Evolutionary conservation across 2,113 vertebrate species (phyloP).

Genomic region (Hemiprocne comata): DNA sequence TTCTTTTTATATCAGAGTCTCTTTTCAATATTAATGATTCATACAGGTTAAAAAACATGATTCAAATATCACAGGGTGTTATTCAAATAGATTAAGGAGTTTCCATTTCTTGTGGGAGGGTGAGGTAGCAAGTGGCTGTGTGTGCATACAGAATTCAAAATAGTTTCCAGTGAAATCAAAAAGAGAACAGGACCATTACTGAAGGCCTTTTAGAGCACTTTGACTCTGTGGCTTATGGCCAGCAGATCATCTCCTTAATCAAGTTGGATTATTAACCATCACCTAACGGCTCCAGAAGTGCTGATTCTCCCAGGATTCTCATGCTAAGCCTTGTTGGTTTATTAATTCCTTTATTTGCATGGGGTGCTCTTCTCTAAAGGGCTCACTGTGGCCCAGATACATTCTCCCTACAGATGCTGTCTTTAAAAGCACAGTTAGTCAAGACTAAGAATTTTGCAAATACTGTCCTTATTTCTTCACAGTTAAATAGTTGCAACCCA

Average conservation of each 20-base stretch:
- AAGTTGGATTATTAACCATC: not conserved
- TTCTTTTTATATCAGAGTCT: not conserved
- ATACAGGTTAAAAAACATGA: not conserved
- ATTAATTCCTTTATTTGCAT: not conserved
- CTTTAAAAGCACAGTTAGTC: not conserved
- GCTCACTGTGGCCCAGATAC: not conserved
- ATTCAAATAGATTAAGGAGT: not conserved
- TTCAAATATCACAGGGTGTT: not conserved
- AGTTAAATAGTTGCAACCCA: not conserved
- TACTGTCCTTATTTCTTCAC: not conserved
- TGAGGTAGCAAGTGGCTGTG: not conserved
- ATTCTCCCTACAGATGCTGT: not conserved
- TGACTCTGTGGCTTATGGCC: not conserved
- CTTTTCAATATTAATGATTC: not conserved
- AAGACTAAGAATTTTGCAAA: not conserved
- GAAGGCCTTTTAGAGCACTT: not conserved
- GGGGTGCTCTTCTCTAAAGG: not conserved
- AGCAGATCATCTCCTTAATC: constrained; percentile 21
- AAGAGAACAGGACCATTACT: not conserved
- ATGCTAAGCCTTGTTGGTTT: not conserved
- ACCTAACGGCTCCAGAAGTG: not conserved
- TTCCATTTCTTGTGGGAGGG: not conserved
- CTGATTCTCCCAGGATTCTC: not conserved
- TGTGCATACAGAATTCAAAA: not conserved
- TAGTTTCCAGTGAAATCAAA: not conserved